Conservation (phyloP, 1,140 invertebrate genomes). For the Heliconius eleuchia region DNA sequence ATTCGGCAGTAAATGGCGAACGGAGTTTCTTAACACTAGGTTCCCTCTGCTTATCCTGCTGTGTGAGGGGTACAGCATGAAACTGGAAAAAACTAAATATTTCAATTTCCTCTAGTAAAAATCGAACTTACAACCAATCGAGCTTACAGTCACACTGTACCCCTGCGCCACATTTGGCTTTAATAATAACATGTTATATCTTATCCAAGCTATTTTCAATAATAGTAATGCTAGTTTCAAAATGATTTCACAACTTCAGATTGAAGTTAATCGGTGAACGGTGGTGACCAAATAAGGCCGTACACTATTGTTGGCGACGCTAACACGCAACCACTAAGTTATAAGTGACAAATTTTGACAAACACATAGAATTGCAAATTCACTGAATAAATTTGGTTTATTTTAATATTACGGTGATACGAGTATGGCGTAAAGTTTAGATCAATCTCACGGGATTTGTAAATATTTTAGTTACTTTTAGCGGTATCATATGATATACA, state of each 20-base stretch:
- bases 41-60: too few species aligned
- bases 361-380: slow-evolving; percentile 6
- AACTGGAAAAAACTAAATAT: too few species aligned
- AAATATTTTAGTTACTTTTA: background rate
- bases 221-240: slow-evolving; percentile 27
- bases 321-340: background rate
- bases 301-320: slow-evolving; percentile 32
- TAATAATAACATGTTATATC: background rate
- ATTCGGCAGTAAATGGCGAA: too few species aligned
- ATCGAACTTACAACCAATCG: background rate
- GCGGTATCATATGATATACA: too few species aligned
- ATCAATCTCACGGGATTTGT: background rate
- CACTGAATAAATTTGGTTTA: background rate
- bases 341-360: slow-evolving; percentile 5
- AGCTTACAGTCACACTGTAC: background rate
- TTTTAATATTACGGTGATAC: background rate
- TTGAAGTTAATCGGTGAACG: slow-evolving; percentile 33
- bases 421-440: background rate
- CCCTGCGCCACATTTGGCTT: background rate
- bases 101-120: background rate
- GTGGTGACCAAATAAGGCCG: slow-evolving; percentile 33
- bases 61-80: too few species aligned
- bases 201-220: slow-evolving; percentile 20
- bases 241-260: slow-evolving; percentile 36
- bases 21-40: too few species aligned